Conservation (phyloP, 2,113 vertebrate species). For the Anhinga anhinga region DNA sequence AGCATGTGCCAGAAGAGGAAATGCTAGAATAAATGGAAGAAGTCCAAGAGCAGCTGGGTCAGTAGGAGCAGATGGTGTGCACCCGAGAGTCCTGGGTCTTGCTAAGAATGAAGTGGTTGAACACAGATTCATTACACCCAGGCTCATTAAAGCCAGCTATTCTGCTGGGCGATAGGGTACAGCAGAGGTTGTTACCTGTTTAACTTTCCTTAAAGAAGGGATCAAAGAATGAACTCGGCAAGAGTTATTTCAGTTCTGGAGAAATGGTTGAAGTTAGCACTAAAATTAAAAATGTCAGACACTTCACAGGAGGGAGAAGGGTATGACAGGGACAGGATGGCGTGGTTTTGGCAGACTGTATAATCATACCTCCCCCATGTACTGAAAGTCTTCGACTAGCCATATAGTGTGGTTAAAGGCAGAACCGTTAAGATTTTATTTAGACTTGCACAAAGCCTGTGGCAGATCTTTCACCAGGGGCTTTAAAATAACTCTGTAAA, state of each 20-base stretch:
- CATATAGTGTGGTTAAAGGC: not conserved
- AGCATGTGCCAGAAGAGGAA: slow-evolving; percentile 21
- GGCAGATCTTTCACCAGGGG: not conserved
- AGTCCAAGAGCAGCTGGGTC: not conserved
- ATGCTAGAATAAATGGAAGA: not conserved
- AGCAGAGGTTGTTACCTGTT: not conserved
- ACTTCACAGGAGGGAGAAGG: not conserved
- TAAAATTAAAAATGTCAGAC: not conserved
- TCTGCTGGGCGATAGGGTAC: not conserved
- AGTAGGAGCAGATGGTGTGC: slow-evolving; percentile 47
- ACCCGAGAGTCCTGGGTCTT: not conserved
- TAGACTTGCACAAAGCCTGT: not conserved
- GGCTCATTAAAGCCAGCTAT: not conserved
- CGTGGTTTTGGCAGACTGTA: not conserved
- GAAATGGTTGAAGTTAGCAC: not conserved
- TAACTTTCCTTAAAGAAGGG: not conserved
- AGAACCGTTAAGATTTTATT: not conserved
- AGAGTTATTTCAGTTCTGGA: not conserved
- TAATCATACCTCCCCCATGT: not conserved
- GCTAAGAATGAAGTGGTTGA: not conserved
- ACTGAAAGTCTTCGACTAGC: not conserved
- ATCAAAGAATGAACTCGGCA: not conserved
- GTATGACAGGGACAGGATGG: not conserved
- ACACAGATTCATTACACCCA: not conserved
- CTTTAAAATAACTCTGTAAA: not conserved